Percentiles rank a stretch among this genome's conserved stretches.
These are phyloP conservation scores for Drosophila orena DNA, from an alignment of 1,140 invertebrate genomes.

Conservation along the genomic window DNA sequence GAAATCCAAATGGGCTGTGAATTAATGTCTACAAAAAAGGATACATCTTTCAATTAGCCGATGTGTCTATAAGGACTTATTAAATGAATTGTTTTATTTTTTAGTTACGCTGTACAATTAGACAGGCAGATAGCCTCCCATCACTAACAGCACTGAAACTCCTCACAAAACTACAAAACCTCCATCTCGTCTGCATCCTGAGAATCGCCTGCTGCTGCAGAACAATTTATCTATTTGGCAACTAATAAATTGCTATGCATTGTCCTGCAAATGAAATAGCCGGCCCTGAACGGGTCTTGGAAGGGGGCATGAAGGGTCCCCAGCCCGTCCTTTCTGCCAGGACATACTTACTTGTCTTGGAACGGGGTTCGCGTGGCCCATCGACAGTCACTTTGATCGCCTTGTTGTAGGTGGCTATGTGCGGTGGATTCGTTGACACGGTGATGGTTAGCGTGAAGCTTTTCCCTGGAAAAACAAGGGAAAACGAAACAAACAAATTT, in stretches of 20 bases:
- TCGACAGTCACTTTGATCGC: slow-evolving; percentile 99
- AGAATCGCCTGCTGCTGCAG: slow-evolving; percentile 14
- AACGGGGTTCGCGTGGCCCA: slow-evolving; percentile 98
- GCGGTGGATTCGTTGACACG: slow-evolving; percentile 95
- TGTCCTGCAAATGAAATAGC: slow-evolving; percentile 52
- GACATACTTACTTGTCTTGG: slow-evolving; percentile 96
- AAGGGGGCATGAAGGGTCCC: background rate
- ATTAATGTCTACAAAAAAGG: too few species aligned
- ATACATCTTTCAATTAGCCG: too few species aligned
- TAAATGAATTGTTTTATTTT: too few species aligned
- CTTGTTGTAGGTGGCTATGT: slow-evolving; percentile 98
- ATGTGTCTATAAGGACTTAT: too few species aligned
- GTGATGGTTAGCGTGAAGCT: slow-evolving; percentile 99
- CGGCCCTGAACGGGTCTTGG: background rate
- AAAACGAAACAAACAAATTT: slow-evolving; percentile 54
- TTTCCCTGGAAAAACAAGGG: slow-evolving; percentile 90
- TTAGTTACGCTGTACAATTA: too few species aligned
- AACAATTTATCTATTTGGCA: slow-evolving; percentile 68
- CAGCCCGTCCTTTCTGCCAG: slow-evolving; percentile 33
- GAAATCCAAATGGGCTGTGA: too few species aligned
- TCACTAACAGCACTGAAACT: slow-evolving; percentile 12
- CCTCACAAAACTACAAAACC: background rate
- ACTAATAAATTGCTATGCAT: slow-evolving; percentile 69
- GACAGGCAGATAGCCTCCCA: background rate
- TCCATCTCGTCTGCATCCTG: slow-evolving; percentile 22